Evolutionary conservation across 1,140 invertebrate genomes (phyloP).

Genomic region (Lithobius niger): DNA sequence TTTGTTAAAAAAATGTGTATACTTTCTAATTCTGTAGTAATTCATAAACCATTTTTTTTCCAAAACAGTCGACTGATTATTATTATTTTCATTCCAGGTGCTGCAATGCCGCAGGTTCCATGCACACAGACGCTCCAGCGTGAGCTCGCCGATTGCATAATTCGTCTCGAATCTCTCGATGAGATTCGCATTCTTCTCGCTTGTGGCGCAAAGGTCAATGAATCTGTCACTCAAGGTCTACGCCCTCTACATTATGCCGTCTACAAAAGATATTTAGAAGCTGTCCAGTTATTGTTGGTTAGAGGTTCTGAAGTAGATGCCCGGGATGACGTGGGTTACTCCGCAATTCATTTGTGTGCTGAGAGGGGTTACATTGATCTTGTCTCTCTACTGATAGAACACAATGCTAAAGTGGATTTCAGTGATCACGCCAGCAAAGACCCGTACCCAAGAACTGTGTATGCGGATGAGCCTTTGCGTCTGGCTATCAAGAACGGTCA

Average conservation of each 20-base stretch:
- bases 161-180: constrained; percentile 66
- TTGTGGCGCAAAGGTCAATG: constrained; percentile 63
- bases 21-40: neutral
- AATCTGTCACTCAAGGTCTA: constrained; percentile 46
- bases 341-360: constrained; percentile 69
- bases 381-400: constrained; percentile 52
- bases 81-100: too few relatives aligned
- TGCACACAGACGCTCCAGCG: constrained; percentile 44
- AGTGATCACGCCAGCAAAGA: constrained; percentile 16
- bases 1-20: too few relatives aligned
- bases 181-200: constrained; percentile 72
- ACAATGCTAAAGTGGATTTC: constrained; percentile 41
- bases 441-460: constrained; percentile 21
- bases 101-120: constrained; percentile 17
- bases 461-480: constrained; percentile 56
- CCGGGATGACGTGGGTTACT: constrained; percentile 77
- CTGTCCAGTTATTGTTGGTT: constrained; percentile 57
- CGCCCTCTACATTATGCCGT: constrained; percentile 83
- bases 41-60: too few relatives aligned
- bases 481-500: constrained; percentile 75
- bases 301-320: constrained; percentile 66
- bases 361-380: constrained; percentile 55
- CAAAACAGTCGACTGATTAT: too few relatives aligned
- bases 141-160: constrained; percentile 77
- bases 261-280: constrained; percentile 68